These are phyloP conservation scores for Leptopilina drosophilae DNA, from an alignment of 2,888 invertebrate genomes.

Conservation along the genomic window DNA sequence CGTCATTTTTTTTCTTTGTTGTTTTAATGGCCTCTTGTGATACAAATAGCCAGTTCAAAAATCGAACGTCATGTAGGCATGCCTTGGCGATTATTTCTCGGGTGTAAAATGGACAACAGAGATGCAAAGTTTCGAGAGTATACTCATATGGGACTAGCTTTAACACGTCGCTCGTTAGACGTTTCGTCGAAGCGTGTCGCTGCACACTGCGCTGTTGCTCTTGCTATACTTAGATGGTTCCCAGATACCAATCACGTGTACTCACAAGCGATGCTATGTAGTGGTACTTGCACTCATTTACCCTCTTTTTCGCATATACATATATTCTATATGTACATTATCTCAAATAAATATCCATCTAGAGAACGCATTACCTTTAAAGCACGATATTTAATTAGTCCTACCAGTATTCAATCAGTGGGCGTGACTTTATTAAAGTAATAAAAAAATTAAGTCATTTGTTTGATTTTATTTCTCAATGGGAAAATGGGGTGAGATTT, in stretches of 20 bases:
- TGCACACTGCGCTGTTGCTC: constrained; percentile 47
- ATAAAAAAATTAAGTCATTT: too few relatives aligned
- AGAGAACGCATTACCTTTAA: constrained; percentile 17
- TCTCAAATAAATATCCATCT: constrained; percentile 9
- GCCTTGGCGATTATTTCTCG: constrained; percentile 37
- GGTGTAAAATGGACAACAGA: constrained; percentile 28
- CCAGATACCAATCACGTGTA: constrained; percentile 53
- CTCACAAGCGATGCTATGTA: constrained; percentile 6
- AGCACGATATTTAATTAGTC: constrained; percentile 32
- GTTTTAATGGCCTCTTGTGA: too few relatives aligned
- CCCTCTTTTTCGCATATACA: neutral
- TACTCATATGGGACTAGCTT: constrained; percentile 46
- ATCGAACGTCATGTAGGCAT: constrained; percentile 40
- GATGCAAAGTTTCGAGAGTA: neutral
- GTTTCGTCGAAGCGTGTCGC: constrained; percentile 60
- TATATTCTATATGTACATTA: too few relatives aligned
- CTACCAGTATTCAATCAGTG: neutral
- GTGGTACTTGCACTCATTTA: neutral
- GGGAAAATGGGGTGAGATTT: too few relatives aligned
- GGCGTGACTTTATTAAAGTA: neutral
- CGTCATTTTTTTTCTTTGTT: too few relatives aligned
- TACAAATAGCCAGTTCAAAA: too few relatives aligned
- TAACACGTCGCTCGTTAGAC: constrained; percentile 62
- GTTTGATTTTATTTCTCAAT: too few relatives aligned
- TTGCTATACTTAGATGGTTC: constrained; percentile 46